Evolutionary conservation across 23 tunicate genomes (phyloP), one percentile per base, ranked within the genome.

Genomic region (Halocynthia roretzi): DNA sequence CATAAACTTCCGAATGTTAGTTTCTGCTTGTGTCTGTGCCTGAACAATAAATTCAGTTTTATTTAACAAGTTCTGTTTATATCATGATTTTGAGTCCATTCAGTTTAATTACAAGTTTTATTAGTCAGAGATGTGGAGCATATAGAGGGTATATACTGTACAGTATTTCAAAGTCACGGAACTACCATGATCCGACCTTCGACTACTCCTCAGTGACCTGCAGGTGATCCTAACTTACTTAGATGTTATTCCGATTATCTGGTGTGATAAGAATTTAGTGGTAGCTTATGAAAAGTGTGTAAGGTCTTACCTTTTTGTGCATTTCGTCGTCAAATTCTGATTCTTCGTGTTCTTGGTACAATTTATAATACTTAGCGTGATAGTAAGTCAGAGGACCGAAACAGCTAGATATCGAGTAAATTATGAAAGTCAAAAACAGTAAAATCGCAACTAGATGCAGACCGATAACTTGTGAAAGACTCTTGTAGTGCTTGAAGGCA

Each of bases 21-120:
- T 67, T 62, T 89, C 88, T 4, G 96, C 96, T 31, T 80, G 75
- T 52, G 56, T 67, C 64, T 83, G 96, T 4, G 96, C 88, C 96
- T 89, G 56, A 50, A 80, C 44, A 10, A 31, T 1, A 31, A 31
- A 31, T 31, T 31, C 44, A 31, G 44, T 31, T 31, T 31, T 31
- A 31, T 31, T 31, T 31, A 31, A 31, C 44, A 31, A 0, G 44
- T 31, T 4, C 44, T 31, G 44, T 31, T 31, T 31, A 31, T 31
- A 31, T 31, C 44, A 31, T 31, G 44, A 31, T 31, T 31, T 31
- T 31, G 44, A 31, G 44, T 31, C 44, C 44, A 4, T 31, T 31
- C 44, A 31, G 44, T 31, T 31, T 31, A 31, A 0, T 31, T 31
- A 31, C 44, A 31, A 31, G 44, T 31, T 31, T 31, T 31, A 31